phyloP scores from a whole-genome alignment of 2,797 vertebrate species.

The Pangasius mekongensis region DNA sequence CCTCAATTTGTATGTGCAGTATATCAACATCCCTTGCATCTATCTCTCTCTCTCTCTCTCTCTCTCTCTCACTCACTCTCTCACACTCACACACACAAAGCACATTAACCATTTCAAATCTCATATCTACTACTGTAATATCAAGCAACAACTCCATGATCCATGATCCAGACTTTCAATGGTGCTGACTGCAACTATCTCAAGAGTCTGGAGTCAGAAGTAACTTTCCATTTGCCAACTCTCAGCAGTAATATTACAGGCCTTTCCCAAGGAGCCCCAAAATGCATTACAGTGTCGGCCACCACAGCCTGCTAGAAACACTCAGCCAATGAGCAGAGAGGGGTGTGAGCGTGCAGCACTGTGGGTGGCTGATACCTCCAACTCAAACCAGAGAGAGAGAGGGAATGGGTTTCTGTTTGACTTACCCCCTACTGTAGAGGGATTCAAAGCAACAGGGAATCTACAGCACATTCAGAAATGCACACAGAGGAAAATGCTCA shows the following conservation, averaged over 20 bases:
- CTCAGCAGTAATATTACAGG: constrained; percentile 23
- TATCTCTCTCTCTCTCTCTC: neutral
- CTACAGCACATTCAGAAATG: constrained; percentile 19
- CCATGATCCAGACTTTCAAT: constrained; percentile 1
- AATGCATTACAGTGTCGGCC: constrained; percentile 24
- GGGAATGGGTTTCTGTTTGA: constrained; percentile 47
- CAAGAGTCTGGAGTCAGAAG: constrained; percentile 6
- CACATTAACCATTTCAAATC: neutral
- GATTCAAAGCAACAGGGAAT: constrained; percentile 30
- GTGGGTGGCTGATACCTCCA: constrained; percentile 48
- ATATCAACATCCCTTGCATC: neutral
- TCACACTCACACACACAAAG: neutral
- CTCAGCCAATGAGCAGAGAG: constrained; percentile 31
- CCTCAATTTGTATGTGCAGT: constrained; percentile 18
- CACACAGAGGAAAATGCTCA: constrained; percentile 12
- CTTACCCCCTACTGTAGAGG: constrained; percentile 40
- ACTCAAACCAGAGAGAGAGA: constrained; percentile 8
- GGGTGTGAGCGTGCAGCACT: constrained; percentile 14
- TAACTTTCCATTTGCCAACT: constrained; percentile 33
- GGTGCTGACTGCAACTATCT: constrained; percentile 21
- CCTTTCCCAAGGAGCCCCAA: constrained; percentile 33
- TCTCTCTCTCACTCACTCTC: neutral
- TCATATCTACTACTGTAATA: neutral
- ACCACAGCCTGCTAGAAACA: constrained; percentile 22
- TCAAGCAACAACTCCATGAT: neutral